Evolutionary conservation across 1,140 invertebrate genomes (phyloP), one percentile per base, ranked within the genome.

Genomic region (Linepithema humile): DNA sequence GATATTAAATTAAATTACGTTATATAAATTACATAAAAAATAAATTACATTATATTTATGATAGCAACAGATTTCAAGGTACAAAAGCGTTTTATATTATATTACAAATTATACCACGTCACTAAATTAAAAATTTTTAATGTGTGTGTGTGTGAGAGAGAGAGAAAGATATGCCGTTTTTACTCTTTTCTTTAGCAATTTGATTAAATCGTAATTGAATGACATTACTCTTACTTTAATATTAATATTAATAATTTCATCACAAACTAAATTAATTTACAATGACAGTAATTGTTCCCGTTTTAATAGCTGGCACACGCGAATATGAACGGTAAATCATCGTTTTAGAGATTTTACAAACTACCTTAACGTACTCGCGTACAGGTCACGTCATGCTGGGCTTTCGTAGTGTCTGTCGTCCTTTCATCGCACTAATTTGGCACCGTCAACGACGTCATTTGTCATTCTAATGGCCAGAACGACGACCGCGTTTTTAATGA

Each of bases 381-480:
- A 78, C 53, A 83, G 50, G 57, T 67, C 73, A 48, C 60, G 67
- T 80, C 73, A 59, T 17, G 50, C 48, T 62, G 43, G 38, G 57
- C 67, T 69, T 72, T 70, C 40, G 57, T 57, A 60, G 60, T 83
- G 50, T 67, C 84, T 86, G 78, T 86, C 80, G 87, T 89, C 82
- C 91, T 91, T 89, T 92, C 92, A 90, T 92, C 92, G 90, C 78
- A 85, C 91, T 94, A 93, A 93, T 94, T 94, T 94, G 91, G 92
- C 91, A 91, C 88, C 91, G 92, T 94, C 93, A 93, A 92, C 91
- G 90, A 91, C 85, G 87, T 90, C 91, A 92, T 93, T 92, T 93
- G 92, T 94, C 93, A 94, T 92, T 93, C 92, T 93, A 93, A 94
- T 94, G 89, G 90, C 89, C 89, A 90, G 87, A 91, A 92, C 91